These are phyloP conservation scores for Serranus cabrilla DNA, from an alignment of 2,797 vertebrate genomes.

Conservation along the genomic window DNA sequence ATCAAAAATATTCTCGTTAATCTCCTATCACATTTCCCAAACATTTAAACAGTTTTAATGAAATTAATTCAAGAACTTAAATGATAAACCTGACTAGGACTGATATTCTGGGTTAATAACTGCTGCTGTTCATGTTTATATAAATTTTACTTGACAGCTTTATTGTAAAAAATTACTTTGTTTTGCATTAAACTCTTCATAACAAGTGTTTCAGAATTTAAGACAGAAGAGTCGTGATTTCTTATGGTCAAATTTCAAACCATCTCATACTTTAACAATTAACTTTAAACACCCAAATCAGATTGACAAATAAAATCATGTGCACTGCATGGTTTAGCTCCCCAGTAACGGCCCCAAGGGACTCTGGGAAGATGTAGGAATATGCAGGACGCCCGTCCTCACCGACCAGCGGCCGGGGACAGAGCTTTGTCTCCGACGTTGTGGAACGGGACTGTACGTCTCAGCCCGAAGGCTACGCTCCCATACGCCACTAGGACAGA, in stretches of 20 bases:
- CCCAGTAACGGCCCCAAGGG: slow-evolving; percentile 75
- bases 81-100: background rate
- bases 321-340: slow-evolving; percentile 83
- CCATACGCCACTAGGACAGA: slow-evolving; percentile 89
- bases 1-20: background rate
- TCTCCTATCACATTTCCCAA: background rate
- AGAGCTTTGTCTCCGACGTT: slow-evolving; percentile 71
- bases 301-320: slow-evolving; percentile 21
- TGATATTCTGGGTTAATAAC: background rate
- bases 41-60: background rate
- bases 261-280: background rate
- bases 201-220: background rate
- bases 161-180: background rate
- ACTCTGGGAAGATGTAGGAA: slow-evolving; percentile 81
- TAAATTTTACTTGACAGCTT: background rate
- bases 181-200: background rate
- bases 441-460: slow-evolving; percentile 84
- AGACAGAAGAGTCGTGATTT: background rate
- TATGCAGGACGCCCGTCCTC: slow-evolving; percentile 81
- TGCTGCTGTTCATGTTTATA: background rate
- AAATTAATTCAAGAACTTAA: too few species aligned
- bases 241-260: background rate
- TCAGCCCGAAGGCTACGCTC: slow-evolving; percentile 82
- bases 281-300: background rate
- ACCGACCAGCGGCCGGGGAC: slow-evolving; percentile 65